Evolutionary conservation across 1,140 invertebrate genomes (phyloP), one percentile per base, ranked within the genome.

Genomic region (Bombyx mori): DNA sequence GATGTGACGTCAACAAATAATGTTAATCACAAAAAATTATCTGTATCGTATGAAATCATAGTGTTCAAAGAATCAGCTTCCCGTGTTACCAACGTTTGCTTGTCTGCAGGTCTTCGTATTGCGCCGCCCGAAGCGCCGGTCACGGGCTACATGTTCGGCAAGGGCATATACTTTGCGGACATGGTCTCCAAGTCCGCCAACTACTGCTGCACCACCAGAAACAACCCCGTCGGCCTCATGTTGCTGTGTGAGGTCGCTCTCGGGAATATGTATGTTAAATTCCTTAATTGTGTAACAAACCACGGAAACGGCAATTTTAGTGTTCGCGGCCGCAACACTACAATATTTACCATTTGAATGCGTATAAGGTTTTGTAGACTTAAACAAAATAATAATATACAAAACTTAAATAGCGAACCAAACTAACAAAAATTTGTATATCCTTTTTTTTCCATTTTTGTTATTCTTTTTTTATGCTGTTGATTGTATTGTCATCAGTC

Each of bases 141-240:
- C 44, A 96, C 96, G 44, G 98, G 98, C 66, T 99, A 99, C 88
- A 99, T 99, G 98, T 99, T 99, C 86, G 98, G 98, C 55, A 98
- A 97, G 88, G 95, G 94, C 76, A 92, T 94, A 56, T 99, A 99
- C 84, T 99, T 99, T 89, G 98, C 98, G 4, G 98, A 99, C 83
- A 99, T 99, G 97, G 97, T 99, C 0, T 97, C 97, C 1, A 99
- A 99, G 84, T 99, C 97, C 2, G 98, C 98, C 0, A 99, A 99
- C 83, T 99, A 99, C 83, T 99, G 98, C 89, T 93, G 91, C 65
- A 95, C 97, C 2, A 92, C 89, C 52, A 86, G 86, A 2, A 67
- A 77, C 48, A 94, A 94, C 77, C 90, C 92, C 9, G 92, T 91
- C 8, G 98, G 97, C 56, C 80, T 99, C 9, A 74, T 99, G 82